Evolutionary conservation across 2,888 invertebrate genomes (phyloP), one percentile per base, ranked within the genome.

Genomic region (Drosophila borborema): DNA sequence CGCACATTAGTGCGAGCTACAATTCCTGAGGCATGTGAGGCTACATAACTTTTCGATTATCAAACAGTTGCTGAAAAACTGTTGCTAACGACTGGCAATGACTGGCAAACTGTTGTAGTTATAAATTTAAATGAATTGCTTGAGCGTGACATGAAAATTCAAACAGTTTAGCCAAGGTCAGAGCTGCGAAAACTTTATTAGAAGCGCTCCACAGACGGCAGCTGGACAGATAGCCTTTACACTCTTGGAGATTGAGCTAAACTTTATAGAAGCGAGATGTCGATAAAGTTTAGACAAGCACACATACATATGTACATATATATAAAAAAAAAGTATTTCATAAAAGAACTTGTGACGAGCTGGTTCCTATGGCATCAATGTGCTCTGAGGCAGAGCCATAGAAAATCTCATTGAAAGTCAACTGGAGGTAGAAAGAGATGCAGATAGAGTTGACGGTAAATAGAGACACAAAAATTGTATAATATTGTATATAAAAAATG

Each of bases 41-140:
- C 31, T 10, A 18, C 6, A 49, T 49, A 34, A 10, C 7, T 38
- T 38, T 10, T 23, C 53, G 38, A 23, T 54, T 23, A 1, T 12
- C 34, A 18, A 34, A 28, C 28, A n/a, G 28, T 28, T 9, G 2
- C 28, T 28, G 51, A 4, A 7, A 12, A 51, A 54, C 38, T 54
- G 53, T 54, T 7, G 34, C 18, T 36, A 1, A 2, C 18, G 31
- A 9, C 28, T 28, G 23, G 4, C 51, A 54, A 38, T 38, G 53
- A 36, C 53, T 54, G 23, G 20, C 38, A 9, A 54, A 54, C 53
- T 54, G 53, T 38, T 16, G 20, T 16, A 38, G 53, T 54, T 36
- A 38, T 54, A 38, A 54, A 54, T 54, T 54, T 38, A 54, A 54
- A 54, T 38, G 38, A 54, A 54, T 54, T 38, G 53, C 53, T 23